Conservation (phyloP, 2,888 invertebrate species). For the Plebejus argus region DNA sequence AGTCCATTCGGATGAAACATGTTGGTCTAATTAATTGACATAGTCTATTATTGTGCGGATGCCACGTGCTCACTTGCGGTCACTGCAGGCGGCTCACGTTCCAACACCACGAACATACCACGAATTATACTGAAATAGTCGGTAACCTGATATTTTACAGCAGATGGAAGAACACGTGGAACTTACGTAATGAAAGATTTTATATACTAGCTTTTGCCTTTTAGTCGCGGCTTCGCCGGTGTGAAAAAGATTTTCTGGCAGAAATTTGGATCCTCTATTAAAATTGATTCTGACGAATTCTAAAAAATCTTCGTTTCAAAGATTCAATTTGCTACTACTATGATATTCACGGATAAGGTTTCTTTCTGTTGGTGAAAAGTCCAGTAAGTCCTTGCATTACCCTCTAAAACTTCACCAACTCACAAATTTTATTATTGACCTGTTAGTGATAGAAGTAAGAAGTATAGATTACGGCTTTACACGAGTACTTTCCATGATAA, state of each 20-base stretch:
- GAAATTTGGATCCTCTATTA: background rate
- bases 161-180: background rate
- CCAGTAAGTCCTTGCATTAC: no score
- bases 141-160: background rate
- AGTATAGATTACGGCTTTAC: background rate
- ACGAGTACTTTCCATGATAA: background rate
- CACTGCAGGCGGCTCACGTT: slow-evolving; percentile 23
- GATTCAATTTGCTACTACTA: no score
- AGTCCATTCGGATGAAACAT: slow-evolving; percentile 68
- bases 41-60: slow-evolving; percentile 63
- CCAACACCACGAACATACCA: slow-evolving; percentile 22
- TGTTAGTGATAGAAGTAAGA: no score
- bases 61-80: slow-evolving; percentile 47
- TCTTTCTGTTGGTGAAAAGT: no score
- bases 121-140: slow-evolving; percentile 15
- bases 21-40: slow-evolving; percentile 72
- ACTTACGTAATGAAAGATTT: background rate
- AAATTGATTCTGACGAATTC: no score
- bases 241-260: no score
- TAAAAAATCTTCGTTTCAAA: no score
- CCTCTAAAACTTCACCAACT: no score
- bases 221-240: no score
- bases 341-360: no score
- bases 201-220: no score
- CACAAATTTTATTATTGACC: no score